Evolutionary conservation across 2,888 invertebrate genomes (phyloP).

Genomic region (Metalampra italica): DNA sequence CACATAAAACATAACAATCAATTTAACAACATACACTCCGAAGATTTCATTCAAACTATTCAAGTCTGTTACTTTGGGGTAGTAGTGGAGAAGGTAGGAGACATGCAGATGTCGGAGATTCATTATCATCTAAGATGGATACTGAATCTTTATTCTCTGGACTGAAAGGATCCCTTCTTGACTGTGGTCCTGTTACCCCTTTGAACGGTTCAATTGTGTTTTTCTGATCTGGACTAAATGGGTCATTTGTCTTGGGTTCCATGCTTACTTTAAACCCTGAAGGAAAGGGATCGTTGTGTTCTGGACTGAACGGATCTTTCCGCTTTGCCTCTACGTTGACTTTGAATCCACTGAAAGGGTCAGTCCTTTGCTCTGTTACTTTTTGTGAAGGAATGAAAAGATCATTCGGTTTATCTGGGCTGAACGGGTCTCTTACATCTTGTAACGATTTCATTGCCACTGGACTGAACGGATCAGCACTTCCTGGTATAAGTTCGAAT

Average conservation of each 20-base stretch:
- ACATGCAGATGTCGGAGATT: slow-evolving; percentile 64
- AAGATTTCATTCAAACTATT: too few relatives aligned
- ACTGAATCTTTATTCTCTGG: slow-evolving; percentile 21
- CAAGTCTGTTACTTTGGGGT: slow-evolving; percentile 58
- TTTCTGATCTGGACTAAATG: not conserved
- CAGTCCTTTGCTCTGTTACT: not conserved
- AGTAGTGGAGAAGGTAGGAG: slow-evolving; percentile 79
- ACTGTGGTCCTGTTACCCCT: not conserved
- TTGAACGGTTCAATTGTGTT: not conserved
- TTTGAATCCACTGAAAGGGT: slow-evolving; percentile 15
- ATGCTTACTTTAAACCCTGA: not conserved
- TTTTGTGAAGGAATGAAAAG: not conserved
- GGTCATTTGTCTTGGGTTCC: not conserved
- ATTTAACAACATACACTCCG: too few relatives aligned
- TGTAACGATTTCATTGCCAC: slow-evolving; percentile 5
- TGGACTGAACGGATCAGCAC: slow-evolving; percentile 27
- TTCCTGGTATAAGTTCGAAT: slow-evolving; percentile 54
- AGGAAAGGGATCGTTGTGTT: slow-evolving; percentile 3
- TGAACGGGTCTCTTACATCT: not conserved
- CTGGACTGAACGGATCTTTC: slow-evolving; percentile 21
- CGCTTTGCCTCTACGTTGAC: slow-evolving; percentile 4
- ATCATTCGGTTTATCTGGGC: not conserved
- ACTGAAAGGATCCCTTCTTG: not conserved
- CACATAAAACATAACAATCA: too few relatives aligned
- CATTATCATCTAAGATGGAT: slow-evolving; percentile 61